Evolutionary conservation across 2,113 vertebrate species (phyloP).

Genomic region (Rhodinocichla rosea): DNA sequence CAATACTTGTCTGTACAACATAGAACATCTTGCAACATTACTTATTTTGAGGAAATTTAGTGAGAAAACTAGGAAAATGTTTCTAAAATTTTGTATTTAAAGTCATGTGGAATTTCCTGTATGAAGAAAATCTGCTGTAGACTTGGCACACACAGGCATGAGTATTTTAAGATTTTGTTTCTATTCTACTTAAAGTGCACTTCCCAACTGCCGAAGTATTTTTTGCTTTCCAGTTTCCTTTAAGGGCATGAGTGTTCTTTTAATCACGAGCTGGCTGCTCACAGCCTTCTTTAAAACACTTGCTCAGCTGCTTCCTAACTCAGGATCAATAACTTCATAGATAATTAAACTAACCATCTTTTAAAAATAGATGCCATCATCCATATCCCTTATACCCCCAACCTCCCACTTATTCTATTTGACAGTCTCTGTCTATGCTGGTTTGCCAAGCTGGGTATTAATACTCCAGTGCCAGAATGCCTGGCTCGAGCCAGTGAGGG

Average conservation of each 20-base stretch:
- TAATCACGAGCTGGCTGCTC: not conserved
- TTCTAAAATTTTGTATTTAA: not conserved
- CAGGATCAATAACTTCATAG: slow-evolving; percentile 2
- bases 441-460: not conserved
- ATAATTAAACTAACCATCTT: slow-evolving; percentile 8
- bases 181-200: not conserved
- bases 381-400: not conserved
- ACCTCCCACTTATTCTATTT: not conserved
- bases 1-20: not conserved
- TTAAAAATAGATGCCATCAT: slow-evolving; percentile 2
- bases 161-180: not conserved
- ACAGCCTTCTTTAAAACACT: not conserved
- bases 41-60: not conserved
- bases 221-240: not conserved
- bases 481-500: not conserved
- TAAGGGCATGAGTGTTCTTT: not conserved
- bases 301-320: not conserved
- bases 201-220: not conserved
- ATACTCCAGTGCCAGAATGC: not conserved
- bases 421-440: not conserved
- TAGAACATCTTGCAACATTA: not conserved
- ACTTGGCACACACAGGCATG: not conserved
- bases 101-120: not conserved
- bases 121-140: not conserved
- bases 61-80: not conserved